Base-by-base conservation (phyloP, 2,113 vertebrate species). In the Myxocyprinus asiaticus region DNA sequence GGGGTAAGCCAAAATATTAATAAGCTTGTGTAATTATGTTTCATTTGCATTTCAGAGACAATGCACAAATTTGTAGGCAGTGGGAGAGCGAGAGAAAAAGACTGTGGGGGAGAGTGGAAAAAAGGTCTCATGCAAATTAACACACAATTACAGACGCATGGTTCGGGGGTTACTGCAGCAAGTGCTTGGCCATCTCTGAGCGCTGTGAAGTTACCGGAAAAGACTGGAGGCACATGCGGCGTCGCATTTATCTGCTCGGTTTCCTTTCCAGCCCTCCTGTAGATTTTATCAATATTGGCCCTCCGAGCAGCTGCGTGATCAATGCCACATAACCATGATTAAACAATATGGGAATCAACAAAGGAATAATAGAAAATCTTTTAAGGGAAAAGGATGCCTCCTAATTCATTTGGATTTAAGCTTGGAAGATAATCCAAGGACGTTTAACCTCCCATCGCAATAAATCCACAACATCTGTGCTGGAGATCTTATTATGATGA, bases 1-100 rank as follows among this genome's bases (percentile, higher is more conserved):
- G 6, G 6, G 61, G 61, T 67, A 51, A 77, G 66, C 65, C 76
- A 82, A 79, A 86, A 72, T 77, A 83, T 86, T 82, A 83, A 81
- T 75, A 78, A 63, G 76, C 76, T 75, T 77, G 61, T 78, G 71
- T 67, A 79, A 81, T 78, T 76, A 79, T 77, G 66, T 56, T 77
- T 72, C 72, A 67, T 72, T 81, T 81, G 67, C 64, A 79, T 73
- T 48, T 72, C 67, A 10, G 43, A 69, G 61, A 68, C 78, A 75
- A 67, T 76, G 76, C 76, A 65, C 79, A 77, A 71, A 81, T 83
- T 82, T 63, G 62, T 53, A 14, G 14, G 15, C 44, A 48, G 15
- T 3, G 4, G 10, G 22, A 33, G 66, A 69, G 44, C n/a, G 15
- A 62, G 44, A 69, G 22, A 33, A 33, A 33, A 33, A 33, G 22